Base-by-base conservation (phyloP, 2,888 invertebrate genomes). In the Tanytarsus gracilentus region DNA sequence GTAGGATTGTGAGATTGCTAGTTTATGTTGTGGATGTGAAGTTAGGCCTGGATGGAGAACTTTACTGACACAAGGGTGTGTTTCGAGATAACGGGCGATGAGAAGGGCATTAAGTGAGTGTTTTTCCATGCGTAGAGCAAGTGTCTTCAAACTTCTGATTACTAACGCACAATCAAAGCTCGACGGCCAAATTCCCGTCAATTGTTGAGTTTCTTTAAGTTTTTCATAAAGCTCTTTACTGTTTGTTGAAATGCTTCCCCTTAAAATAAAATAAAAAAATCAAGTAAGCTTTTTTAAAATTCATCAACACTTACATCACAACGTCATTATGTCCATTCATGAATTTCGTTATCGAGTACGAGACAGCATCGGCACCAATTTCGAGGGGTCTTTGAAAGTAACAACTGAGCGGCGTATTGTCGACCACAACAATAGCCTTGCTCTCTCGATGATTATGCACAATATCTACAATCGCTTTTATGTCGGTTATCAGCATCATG, bases 271-370 rank as follows among this genome's bases (percentile, higher is more conserved):
- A 36, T 14, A n/a, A 33, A 36, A 30, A 36, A 14, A 7, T n/a
- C 36, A 36, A 36, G 36, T 36, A 36, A 36, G n/a, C 5, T 14
- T n/a, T n/a, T n/a, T n/a, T n/a, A n/a, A n/a, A n/a, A n/a, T n/a
- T 11, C 11, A 7, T 11, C 4, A 18, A 44, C 23, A 44, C 6
- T 18, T 21, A 44, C 95, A 96, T 95, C 9, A 95, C 82, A 26
- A 92, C 86, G 74, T 96, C 95, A 3, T 88, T 84, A 75, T 96
- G 95, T 1, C 95, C 95, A 73, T 95, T 96, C 82, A 96, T 87
- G 71, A 94, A 96, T 74, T 96, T 96, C 0, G 93, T 91, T 58
- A 93, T 68, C 0, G 95, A 95, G 72, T 94, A 92, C 66, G 89
- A 73, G 1, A 84, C 85, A 52, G 93, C 75, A 71, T 96, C 93